Evolutionary conservation across 2,113 vertebrate species (phyloP).

Genomic region (Ctenodactylus gundi): DNA sequence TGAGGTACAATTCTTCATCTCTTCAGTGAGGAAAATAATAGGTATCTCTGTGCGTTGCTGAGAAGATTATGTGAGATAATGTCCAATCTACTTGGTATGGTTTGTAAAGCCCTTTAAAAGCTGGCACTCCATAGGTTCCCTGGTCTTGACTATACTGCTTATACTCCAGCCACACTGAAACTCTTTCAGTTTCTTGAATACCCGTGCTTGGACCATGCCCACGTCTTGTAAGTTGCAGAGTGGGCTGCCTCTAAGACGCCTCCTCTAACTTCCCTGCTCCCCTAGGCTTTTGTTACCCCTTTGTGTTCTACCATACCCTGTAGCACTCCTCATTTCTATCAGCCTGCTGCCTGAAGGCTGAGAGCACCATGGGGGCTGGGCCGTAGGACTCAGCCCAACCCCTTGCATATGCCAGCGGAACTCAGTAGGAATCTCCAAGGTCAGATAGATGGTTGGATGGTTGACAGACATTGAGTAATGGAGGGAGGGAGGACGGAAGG

Average conservation of each 20-base stretch:
- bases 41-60: not conserved
- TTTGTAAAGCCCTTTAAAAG: not conserved
- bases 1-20: not conserved
- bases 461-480: not conserved
- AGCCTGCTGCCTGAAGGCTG: not conserved
- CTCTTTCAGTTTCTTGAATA: not conserved
- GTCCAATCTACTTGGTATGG: not conserved
- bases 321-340: not conserved
- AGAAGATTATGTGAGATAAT: not conserved
- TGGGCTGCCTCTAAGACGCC: no score
- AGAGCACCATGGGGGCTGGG: not conserved
- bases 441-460: not conserved
- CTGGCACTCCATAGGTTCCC: not conserved
- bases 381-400: not conserved
- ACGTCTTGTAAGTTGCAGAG: not conserved
- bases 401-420: not conserved
- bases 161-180: not conserved
- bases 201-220: not conserved
- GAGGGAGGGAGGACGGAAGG: not conserved
- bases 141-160: not conserved
- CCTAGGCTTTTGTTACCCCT: not conserved
- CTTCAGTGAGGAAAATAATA: not conserved
- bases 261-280: not conserved
- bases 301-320: not conserved
- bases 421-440: not conserved